phyloP scores from a whole-genome alignment of 2,797 vertebrate species.

The Falco berigora region DNA sequence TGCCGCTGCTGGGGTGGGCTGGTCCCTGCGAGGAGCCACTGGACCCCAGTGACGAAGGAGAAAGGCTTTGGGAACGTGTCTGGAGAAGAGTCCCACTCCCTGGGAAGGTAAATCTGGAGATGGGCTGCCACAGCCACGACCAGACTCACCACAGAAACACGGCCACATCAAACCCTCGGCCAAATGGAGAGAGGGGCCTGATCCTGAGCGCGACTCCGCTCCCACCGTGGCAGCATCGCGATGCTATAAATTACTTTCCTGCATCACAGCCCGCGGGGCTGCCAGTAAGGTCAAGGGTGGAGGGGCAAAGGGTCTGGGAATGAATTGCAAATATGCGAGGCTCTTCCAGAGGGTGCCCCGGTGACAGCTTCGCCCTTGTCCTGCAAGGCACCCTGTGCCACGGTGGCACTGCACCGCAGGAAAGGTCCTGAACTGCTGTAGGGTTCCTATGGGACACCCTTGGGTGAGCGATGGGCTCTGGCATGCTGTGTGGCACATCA shows the following conservation, averaged over 20 bases:
- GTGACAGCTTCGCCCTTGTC: background rate
- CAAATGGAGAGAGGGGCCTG: background rate
- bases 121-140: rapidly evolving
- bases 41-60: background rate
- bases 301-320: background rate
- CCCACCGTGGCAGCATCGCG: rapidly evolving
- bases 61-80: background rate
- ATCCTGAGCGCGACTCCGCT: background rate
- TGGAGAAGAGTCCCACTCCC: background rate
- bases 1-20: rapidly evolving
- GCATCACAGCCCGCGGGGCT: background rate
- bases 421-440: background rate
- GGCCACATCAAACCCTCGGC: background rate
- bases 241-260: background rate
- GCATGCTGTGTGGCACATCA: rapidly evolving
- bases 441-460: background rate
- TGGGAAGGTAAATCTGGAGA: background rate
- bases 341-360: rapidly evolving
- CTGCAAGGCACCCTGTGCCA: background rate
- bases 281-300: background rate
- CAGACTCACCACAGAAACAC: rapidly evolving
- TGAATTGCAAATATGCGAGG: background rate
- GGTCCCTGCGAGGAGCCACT: background rate
- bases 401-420: rapidly evolving
- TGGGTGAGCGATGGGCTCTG: rapidly evolving